Evolutionary conservation across 2,888 invertebrate species (phyloP).

Genomic region (Carpatolechia fugitivella): DNA sequence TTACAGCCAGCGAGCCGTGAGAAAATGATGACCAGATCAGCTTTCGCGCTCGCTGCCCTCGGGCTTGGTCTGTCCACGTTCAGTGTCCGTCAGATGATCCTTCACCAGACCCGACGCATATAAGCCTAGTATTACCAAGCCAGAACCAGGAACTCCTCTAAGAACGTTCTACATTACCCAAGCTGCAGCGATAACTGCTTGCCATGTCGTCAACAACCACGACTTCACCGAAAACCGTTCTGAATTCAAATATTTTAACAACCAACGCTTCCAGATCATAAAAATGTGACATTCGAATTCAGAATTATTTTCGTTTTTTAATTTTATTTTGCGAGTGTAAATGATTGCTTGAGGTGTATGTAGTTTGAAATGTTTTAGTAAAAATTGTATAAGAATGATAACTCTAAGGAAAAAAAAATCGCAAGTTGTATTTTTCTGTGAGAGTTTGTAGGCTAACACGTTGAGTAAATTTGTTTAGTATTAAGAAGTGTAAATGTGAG

Average conservation of each 20-base stretch:
- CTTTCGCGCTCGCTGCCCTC: slow-evolving; percentile 76
- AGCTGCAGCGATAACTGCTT: too few relatives aligned
- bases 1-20: slow-evolving; percentile 74
- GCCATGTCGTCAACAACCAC: slow-evolving; percentile 3
- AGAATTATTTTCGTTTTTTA: slow-evolving; percentile 9
- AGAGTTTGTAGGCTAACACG: slow-evolving; percentile 21
- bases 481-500: slow-evolving; percentile 21
- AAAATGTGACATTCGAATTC: slow-evolving; percentile 20
- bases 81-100: slow-evolving; percentile 81
- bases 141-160: background rate
- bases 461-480: slow-evolving; percentile 17
- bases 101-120: slow-evolving; percentile 66
- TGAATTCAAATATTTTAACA: background rate
- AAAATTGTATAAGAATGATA: slow-evolving; percentile 25
- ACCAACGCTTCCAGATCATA: background rate
- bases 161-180: too few relatives aligned
- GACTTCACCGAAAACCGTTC: background rate
- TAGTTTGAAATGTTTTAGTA: background rate
- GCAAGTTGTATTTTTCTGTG: slow-evolving; percentile 48
- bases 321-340: slow-evolving; percentile 44
- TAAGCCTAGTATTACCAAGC: slow-evolving; percentile 31
- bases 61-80: slow-evolving; percentile 81
- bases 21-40: slow-evolving; percentile 79
- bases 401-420: slow-evolving; percentile 35
- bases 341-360: slow-evolving; percentile 25